Base-by-base conservation (phyloP, 2,888 invertebrate genomes). In the Pollenia amentaria region DNA sequence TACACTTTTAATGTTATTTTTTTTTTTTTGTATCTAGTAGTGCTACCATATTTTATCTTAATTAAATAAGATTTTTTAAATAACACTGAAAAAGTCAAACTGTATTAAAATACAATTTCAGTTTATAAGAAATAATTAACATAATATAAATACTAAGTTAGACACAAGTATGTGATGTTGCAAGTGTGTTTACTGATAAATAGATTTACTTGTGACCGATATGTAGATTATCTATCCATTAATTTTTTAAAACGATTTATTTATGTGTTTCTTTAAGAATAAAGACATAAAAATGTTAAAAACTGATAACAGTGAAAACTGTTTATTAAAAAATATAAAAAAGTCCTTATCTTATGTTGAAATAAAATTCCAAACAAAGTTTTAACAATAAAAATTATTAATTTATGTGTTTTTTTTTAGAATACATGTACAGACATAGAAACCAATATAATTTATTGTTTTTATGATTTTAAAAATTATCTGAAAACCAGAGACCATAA, bases 251-350 rank as follows among this genome's bases (percentile, higher is more conserved):
- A 16, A 55, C 67, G 38, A 77, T 57, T 55, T 65, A 57, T 57
- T 79, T 79, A 70, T 55, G 46, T 44, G 8, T 62, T 46, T 57
- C 6, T 21, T 29, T 62, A 69, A 70, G n/a, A 76, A 82, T 65
- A 57, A 60, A 67, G 53, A 38, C 67, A 82, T 62, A 57, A 70
- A 77, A 64, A 55, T 14, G 3, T 64, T 16, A 57, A 11, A 48
- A 55, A 72, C 64, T 77, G 83, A 83, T 83, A 83, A 77, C 40
- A 57, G 2, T 42, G 14, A 21, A 70, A 21, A 21, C 16, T 55
- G 40, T 42, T 8, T 11, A 18, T 14, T 51, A 4, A 70, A 46
- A 16, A 12, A 75, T 53, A 9, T 10, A 16, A 57, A 65, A 16
- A 81, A 65, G 12, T 18, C 42, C 55, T 80, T 73, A 80, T 80